These are phyloP conservation scores for Neostethus bicornis DNA, from an alignment of 2,797 vertebrate genomes.

Conservation along the genomic window DNA sequence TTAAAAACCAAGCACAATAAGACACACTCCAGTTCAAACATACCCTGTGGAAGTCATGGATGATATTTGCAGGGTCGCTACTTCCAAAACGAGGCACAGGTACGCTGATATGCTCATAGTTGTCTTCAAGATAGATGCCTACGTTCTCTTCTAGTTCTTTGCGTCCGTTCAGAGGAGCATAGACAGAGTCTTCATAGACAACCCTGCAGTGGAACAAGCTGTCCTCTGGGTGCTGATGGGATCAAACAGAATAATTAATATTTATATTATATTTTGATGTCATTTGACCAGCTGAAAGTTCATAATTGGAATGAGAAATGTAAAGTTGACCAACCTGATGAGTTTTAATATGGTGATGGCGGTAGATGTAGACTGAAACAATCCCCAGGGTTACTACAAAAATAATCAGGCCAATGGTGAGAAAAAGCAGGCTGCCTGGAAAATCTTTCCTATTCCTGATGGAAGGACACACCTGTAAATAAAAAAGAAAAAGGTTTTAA, in stretches of 20 bases:
- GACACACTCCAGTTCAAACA: slow-evolving; percentile 35
- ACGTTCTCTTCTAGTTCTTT: slow-evolving; percentile 92
- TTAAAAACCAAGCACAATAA: background rate
- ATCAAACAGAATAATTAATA: slow-evolving; percentile 42
- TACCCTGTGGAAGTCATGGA: slow-evolving; percentile 94
- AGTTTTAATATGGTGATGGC: slow-evolving; percentile 88
- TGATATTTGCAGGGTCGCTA: slow-evolving; percentile 91
- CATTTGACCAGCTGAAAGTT: background rate
- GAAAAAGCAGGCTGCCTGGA: slow-evolving; percentile 84
- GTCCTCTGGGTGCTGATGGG: slow-evolving; percentile 82
- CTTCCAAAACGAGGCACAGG: slow-evolving; percentile 90
- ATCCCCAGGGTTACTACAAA: slow-evolving; percentile 88
- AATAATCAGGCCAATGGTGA: slow-evolving; percentile 85
- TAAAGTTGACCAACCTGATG: slow-evolving; percentile 80
- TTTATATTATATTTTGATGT: background rate
- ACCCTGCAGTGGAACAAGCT: slow-evolving; percentile 91
- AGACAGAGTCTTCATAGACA: slow-evolving; percentile 88
- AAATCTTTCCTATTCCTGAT: slow-evolving; percentile 79
- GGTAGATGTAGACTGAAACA: slow-evolving; percentile 88
- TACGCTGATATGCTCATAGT: slow-evolving; percentile 92
- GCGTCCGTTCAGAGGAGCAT: slow-evolving; percentile 81
- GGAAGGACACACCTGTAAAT: slow-evolving; percentile 77
- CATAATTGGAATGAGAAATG: background rate
- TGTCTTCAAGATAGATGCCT: slow-evolving; percentile 89
- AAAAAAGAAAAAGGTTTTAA: slow-evolving; percentile 33